Percentiles rank a stretch among this genome's conserved stretches.
phyloP scores from a whole-genome alignment of 2,113 vertebrate genomes.

The Tylochromis polylepis region DNA sequence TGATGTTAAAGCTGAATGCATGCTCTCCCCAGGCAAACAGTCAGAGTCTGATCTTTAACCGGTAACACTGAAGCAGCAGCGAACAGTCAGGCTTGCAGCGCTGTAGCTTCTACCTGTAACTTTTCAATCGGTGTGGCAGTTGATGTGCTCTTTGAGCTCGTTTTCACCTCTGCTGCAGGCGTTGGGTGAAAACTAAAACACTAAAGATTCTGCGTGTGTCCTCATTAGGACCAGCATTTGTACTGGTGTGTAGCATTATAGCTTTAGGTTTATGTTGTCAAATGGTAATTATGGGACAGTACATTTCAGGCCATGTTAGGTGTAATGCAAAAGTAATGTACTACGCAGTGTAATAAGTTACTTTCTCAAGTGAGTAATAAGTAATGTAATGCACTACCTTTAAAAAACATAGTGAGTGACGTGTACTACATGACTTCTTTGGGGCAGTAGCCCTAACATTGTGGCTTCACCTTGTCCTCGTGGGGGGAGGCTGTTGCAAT shows the following conservation, averaged over 20 bases:
- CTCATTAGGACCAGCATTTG: neutral
- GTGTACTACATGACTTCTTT: neutral
- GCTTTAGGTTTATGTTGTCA: neutral
- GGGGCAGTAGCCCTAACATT: neutral
- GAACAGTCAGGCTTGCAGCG: neutral
- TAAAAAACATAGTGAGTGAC: neutral
- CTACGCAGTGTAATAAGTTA: neutral
- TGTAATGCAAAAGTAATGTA: neutral
- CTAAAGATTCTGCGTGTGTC: neutral
- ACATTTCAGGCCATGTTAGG: neutral
- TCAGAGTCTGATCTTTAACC: neutral
- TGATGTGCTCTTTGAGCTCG: neutral
- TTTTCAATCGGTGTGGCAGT: neutral
- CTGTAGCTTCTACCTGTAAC: neutral
- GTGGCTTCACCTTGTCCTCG: neutral
- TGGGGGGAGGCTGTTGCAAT: neutral
- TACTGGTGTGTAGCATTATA: neutral
- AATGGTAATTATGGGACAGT: neutral
- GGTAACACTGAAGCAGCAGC: too few relatives aligned
- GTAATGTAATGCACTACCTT: neutral
- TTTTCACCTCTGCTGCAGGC: neutral
- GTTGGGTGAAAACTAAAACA: neutral
- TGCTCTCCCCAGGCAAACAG: neutral
- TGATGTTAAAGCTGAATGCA: neutral
- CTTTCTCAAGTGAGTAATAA: neutral